Conservation (phyloP, 2,888 invertebrate genomes). For the Ferrisia virgata region DNA sequence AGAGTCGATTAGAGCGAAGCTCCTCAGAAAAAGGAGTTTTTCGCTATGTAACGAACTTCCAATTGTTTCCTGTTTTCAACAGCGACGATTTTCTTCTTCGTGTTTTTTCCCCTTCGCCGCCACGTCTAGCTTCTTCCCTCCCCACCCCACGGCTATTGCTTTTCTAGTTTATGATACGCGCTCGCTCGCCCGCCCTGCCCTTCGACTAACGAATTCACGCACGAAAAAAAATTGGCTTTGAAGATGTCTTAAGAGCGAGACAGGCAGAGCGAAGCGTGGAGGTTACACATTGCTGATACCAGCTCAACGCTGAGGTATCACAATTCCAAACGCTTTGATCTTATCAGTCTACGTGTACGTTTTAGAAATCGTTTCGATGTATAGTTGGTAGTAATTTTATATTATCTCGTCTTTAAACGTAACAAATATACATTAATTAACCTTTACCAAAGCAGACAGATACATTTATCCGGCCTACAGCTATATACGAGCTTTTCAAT, state of each 20-base stretch:
- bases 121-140: too few species aligned
- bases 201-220: neutral
- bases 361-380: neutral
- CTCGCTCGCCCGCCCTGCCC: too few species aligned
- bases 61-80: constrained; percentile 29
- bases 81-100: constrained; percentile 8
- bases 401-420: constrained; percentile 9
- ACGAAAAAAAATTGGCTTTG: constrained; percentile 18
- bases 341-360: neutral
- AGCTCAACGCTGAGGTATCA: neutral
- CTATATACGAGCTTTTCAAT: neutral
- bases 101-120: neutral
- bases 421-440: constrained; percentile 14
- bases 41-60: constrained; percentile 19
- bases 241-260: constrained; percentile 4
- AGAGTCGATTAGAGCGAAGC: constrained; percentile 11
- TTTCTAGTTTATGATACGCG: neutral
- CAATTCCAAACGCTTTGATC: constrained; percentile 10
- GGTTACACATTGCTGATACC: neutral
- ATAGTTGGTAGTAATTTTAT: neutral
- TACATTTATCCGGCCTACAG: neutral
- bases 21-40: neutral
- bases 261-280: too few species aligned
- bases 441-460: neutral
- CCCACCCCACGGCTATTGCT: neutral